Percentiles rank a stretch among this genome's conserved stretches.
phyloP scores from a whole-genome alignment of 2,888 invertebrate species.

The Sinhomidia bicolor region DNA sequence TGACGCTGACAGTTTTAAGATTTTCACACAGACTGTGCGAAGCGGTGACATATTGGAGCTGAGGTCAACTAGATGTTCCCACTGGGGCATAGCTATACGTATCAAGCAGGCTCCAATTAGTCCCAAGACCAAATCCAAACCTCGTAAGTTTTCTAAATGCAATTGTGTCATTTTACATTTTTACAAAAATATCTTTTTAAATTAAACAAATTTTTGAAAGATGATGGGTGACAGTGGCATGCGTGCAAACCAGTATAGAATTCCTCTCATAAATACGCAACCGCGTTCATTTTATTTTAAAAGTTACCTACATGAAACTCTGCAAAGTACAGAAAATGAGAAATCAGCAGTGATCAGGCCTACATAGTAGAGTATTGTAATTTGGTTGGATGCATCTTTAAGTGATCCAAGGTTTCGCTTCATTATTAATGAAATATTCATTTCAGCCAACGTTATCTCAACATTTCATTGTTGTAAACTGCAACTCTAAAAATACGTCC shows the following conservation, averaged over 20 bases:
- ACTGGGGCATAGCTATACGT: slow-evolving; percentile 88
- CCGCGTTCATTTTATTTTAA: too few species aligned
- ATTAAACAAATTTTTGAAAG: not conserved
- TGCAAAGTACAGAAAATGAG: not conserved
- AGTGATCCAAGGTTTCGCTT: slow-evolving; percentile 5
- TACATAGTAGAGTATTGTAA: not conserved
- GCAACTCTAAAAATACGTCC: not conserved
- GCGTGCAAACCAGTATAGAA: too few species aligned
- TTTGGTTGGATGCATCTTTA: not conserved
- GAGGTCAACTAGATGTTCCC: slow-evolving; percentile 83
- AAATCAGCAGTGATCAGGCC: not conserved
- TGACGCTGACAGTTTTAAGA: slow-evolving; percentile 87
- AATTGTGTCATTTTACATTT: not conserved
- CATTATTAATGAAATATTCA: not conserved
- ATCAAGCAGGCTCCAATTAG: slow-evolving; percentile 82
- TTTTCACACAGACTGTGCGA: slow-evolving; percentile 88
- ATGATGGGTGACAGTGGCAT: not conserved
- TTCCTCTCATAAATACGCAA: too few species aligned
- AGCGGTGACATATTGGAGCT: slow-evolving; percentile 88
- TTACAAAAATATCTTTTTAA: not conserved
- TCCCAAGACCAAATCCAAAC: slow-evolving; percentile 82
- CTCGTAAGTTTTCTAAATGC: slow-evolving; percentile 52
- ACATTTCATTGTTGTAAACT: not conserved
- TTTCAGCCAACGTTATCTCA: not conserved
- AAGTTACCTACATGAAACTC: too few species aligned